These are phyloP conservation scores for Mugil cephalus DNA, from an alignment of 2,113 vertebrate species.

Conservation along the genomic window DNA sequence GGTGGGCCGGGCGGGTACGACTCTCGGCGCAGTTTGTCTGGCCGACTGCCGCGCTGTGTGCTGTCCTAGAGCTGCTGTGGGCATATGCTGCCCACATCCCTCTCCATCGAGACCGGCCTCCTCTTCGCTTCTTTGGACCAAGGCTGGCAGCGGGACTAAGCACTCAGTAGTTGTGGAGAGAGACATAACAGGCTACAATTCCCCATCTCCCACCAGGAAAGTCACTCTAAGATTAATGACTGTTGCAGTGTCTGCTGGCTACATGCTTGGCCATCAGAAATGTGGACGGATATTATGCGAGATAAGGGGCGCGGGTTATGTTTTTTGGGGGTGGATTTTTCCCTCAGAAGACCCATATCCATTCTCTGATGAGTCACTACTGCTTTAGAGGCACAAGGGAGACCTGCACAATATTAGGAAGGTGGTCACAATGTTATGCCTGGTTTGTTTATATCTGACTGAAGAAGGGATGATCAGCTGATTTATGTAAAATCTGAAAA, in stretches of 20 bases:
- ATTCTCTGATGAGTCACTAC: no score
- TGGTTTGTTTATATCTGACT: background rate
- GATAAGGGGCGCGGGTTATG: slow-evolving; percentile 15
- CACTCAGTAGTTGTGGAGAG: slow-evolving; percentile 59
- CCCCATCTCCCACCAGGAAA: slow-evolving; percentile 69
- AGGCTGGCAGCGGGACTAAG: slow-evolving; percentile 65
- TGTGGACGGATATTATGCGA: slow-evolving; percentile 22
- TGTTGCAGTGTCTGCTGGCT: slow-evolving; percentile 58
- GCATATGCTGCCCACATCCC: slow-evolving; percentile 52
- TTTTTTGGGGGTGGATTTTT: slow-evolving; percentile 28
- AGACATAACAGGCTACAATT: slow-evolving; percentile 72
- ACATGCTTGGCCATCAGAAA: slow-evolving; percentile 59
- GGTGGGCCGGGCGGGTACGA: slow-evolving; percentile 31
- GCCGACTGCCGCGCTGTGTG: slow-evolving; percentile 38
- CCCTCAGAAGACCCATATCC: background rate
- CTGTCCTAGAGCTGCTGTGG: slow-evolving; percentile 65
- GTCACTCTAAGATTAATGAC: slow-evolving; percentile 76
- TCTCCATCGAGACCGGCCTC: slow-evolving; percentile 50
- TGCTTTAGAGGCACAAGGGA: no score
- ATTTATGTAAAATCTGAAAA: slow-evolving; percentile 32
- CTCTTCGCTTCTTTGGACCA: slow-evolving; percentile 53
- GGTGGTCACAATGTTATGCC: no score
- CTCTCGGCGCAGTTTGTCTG: slow-evolving; percentile 61
- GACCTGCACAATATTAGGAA: no score
- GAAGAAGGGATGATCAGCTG: slow-evolving; percentile 3